Evolutionary conservation across 1,140 invertebrate species (phyloP).

Genomic region (Caerostris extrusa): DNA sequence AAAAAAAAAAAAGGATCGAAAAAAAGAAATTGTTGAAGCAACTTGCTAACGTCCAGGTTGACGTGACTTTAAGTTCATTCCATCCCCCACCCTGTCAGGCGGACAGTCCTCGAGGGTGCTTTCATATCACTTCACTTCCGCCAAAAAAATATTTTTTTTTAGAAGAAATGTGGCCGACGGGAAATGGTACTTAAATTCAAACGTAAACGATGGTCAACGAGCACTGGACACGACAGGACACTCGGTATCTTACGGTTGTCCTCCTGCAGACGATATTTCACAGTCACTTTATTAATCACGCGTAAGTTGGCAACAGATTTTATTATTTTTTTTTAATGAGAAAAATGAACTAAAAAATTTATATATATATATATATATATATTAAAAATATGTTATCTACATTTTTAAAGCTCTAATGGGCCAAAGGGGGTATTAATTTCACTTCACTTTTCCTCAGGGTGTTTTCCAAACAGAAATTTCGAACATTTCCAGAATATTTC

Average conservation of each 20-base stretch:
- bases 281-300: constrained; percentile 49
- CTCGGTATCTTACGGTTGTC: constrained; percentile 37
- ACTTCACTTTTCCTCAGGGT: no score
- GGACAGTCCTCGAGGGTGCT: neutral
- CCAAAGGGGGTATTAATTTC: no score
- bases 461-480: no score
- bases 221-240: neutral
- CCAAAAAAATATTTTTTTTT: neutral
- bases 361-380: no score
- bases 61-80: neutral
- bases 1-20: neutral
- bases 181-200: constrained; percentile 26
- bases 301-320: neutral
- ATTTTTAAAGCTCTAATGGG: no score
- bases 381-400: no score
- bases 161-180: neutral
- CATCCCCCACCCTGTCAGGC: neutral
- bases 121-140: neutral
- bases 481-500: no score
- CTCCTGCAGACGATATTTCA: constrained; percentile 18
- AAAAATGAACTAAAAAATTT: no score
- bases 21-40: neutral
- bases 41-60: neutral
- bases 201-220: constrained; percentile 29
- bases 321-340: no score